Percentiles rank a stretch among this genome's conserved stretches.
Evolutionary conservation across 2,113 vertebrate genomes (phyloP).

Genomic region (Chlorocebus sabaeus): DNA sequence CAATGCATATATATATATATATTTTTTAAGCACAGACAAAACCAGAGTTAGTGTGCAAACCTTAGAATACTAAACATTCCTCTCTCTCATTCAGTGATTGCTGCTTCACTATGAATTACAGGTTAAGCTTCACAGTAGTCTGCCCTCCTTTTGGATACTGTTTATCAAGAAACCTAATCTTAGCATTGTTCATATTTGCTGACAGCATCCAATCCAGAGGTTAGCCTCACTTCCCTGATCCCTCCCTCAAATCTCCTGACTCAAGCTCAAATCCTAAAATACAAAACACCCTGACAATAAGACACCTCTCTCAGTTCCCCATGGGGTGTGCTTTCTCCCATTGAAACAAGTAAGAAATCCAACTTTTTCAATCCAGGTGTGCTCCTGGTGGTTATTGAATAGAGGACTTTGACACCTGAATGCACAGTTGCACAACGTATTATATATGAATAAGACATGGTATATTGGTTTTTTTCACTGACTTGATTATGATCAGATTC

Average conservation of each 20-base stretch:
- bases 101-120: not conserved
- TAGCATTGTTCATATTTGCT: not conserved
- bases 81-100: not conserved
- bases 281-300: not conserved
- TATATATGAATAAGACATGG: not conserved
- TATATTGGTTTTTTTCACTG: not conserved
- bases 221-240: not conserved
- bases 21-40: not conserved
- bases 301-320: not conserved
- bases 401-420: not conserved
- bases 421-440: not conserved
- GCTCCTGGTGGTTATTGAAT: not conserved
- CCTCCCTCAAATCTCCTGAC: not conserved
- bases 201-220: not conserved
- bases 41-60: not conserved
- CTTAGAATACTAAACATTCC: not conserved
- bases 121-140: not conserved
- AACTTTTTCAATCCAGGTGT: not conserved
- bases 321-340: not conserved
- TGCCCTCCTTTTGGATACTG: not conserved
- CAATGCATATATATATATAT: not conserved
- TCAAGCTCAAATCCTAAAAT: not conserved
- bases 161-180: not conserved
- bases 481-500: not conserved
- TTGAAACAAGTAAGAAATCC: not conserved